A percentile compares a stretch with the other conserved stretches of the same genome.
Evolutionary conservation across 2,888 invertebrate genomes (phyloP).

Genomic region (Rhimphoctona megacephalus): DNA sequence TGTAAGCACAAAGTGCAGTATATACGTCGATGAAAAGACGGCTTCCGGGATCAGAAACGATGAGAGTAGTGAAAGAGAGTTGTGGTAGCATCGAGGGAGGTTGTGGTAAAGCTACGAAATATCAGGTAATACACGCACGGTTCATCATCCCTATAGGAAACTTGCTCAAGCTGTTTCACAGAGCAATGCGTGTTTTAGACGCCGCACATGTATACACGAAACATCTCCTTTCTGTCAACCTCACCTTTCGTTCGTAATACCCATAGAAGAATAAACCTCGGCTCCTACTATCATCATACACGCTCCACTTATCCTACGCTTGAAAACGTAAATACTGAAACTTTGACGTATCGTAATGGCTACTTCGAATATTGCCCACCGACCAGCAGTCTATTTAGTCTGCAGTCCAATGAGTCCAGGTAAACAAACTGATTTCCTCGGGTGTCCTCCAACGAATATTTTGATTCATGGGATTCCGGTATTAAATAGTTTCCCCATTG

Average conservation of each 20-base stretch:
- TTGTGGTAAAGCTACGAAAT: constrained; percentile 9
- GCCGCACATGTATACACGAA: constrained; percentile 6
- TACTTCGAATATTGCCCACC: background rate
- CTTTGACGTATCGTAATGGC: background rate
- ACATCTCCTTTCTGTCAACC: background rate
- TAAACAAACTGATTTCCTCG: background rate
- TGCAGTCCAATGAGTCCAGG: background rate
- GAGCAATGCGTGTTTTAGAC: constrained; percentile 11
- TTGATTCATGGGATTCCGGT: no score
- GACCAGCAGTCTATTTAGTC: background rate
- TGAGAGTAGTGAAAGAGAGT: constrained; percentile 30
- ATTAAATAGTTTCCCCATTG: background rate
- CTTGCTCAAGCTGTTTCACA: background rate
- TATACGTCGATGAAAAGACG: constrained; percentile 32
- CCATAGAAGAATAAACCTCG: background rate
- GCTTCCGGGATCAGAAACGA: constrained; percentile 17
- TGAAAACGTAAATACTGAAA: background rate
- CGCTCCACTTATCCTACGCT: background rate
- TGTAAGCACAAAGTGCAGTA: constrained; percentile 13
- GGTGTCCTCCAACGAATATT: no score
- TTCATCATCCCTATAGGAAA: constrained; percentile 17
- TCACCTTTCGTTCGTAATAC: background rate
- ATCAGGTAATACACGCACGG: constrained; percentile 46
- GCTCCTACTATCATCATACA: background rate
- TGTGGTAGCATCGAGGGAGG: background rate